Conservation (phyloP, 1,140 invertebrate genomes). For the Archegozetes longisetosus region DNA sequence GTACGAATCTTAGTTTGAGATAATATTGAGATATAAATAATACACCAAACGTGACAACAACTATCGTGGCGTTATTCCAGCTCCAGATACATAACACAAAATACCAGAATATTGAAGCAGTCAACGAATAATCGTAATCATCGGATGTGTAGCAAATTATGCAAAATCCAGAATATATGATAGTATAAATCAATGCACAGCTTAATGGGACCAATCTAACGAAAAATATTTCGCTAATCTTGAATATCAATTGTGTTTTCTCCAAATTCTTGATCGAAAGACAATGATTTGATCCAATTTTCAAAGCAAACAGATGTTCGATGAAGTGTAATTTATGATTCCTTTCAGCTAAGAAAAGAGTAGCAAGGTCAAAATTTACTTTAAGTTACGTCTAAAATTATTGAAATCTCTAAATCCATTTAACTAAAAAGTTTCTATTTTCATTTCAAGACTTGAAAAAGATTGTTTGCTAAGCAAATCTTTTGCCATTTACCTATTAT, state of each 20-base stretch:
- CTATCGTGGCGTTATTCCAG: background rate
- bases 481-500: background rate
- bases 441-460: no score
- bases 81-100: background rate
- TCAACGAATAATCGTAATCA: background rate
- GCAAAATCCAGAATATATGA: background rate
- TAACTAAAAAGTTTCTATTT: no score
- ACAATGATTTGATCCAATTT: background rate
- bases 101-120: background rate
- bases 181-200: background rate
- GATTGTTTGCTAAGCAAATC: background rate
- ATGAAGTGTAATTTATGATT: background rate
- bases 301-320: background rate
- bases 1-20: background rate
- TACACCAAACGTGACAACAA: background rate
- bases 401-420: no score
- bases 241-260: background rate
- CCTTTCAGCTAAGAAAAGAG: background rate
- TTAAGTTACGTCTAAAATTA: no score
- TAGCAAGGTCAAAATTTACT: background rate
- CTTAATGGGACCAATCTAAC: background rate
- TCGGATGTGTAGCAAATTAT: background rate
- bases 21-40: background rate
- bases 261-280: background rate
- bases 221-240: background rate